Conservation (phyloP, 2,113 vertebrate species). For the Quiscalus mexicanus region DNA sequence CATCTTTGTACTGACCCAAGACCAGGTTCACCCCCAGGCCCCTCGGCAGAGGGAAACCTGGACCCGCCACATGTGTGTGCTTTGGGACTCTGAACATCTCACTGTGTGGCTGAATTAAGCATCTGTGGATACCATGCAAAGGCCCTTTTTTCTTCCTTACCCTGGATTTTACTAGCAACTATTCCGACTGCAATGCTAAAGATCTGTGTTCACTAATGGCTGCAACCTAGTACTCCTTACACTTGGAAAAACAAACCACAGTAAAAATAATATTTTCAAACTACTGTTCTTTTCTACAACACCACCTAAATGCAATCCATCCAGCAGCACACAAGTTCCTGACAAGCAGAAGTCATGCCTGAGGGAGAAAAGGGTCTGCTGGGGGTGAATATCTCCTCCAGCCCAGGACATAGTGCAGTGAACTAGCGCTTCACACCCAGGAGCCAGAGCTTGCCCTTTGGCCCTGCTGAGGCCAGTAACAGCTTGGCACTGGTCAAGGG, state of each 20-base stretch:
- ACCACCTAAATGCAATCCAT: accelerated
- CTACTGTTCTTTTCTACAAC: neutral
- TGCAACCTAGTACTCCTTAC: neutral
- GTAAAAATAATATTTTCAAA: neutral
- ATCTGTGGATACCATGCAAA: too few relatives aligned
- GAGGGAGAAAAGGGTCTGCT: neutral
- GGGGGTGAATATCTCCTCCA: neutral
- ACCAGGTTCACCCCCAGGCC: too few relatives aligned
- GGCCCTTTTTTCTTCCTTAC: too few relatives aligned
- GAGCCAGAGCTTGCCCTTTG: neutral
- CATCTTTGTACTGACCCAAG: too few relatives aligned
- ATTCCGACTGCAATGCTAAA: neutral
- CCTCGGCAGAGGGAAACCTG: too few relatives aligned
- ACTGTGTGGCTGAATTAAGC: too few relatives aligned
- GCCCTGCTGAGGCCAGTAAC: neutral
- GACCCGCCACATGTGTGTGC: too few relatives aligned
- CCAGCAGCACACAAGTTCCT: neutral
- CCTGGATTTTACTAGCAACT: too few relatives aligned
- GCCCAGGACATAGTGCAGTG: neutral
- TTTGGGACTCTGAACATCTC: too few relatives aligned
- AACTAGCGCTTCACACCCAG: neutral
- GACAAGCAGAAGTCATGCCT: neutral
- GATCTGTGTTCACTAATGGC: neutral
- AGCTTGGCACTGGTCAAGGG: neutral
- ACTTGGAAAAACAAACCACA: neutral